These are phyloP conservation scores for Heliothis virescens DNA, from an alignment of 1,140 invertebrate species.

Conservation along the genomic window DNA sequence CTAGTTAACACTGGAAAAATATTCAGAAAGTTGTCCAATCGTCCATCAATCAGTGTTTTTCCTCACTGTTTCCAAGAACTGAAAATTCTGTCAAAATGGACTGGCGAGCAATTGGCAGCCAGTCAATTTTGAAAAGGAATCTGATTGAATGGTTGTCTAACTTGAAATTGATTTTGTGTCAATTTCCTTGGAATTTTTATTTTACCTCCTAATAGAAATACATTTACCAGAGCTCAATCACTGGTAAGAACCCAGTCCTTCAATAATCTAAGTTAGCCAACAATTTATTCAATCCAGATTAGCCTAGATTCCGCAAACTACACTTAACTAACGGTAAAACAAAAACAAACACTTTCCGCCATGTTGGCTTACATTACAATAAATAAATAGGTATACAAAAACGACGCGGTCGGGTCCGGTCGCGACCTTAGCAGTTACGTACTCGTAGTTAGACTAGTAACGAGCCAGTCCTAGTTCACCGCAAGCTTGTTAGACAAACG, in stretches of 20 bases:
- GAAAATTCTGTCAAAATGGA: not conserved
- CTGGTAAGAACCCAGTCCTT: not conserved
- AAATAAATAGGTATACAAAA: slow-evolving; percentile 39
- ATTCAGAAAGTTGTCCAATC: not conserved
- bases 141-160: not conserved
- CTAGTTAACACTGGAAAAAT: not conserved
- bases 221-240: no score
- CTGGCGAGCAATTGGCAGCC: not conserved
- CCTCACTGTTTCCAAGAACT: not conserved
- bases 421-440: slow-evolving; percentile 44
- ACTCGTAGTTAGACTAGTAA: slow-evolving; percentile 38
- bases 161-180: not conserved
- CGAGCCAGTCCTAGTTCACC: slow-evolving; percentile 44
- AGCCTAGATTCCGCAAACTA: not conserved
- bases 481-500: slow-evolving; percentile 49
- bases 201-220: not conserved
- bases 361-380: slow-evolving; percentile 32
- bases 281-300: not conserved
- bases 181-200: not conserved
- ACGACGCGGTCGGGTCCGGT: slow-evolving; percentile 32
- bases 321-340: slow-evolving; percentile 8
- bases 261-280: no score
- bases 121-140: not conserved
- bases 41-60: not conserved
- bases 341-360: slow-evolving; percentile 25